Conservation (phyloP, 53 echinoderm and acorn worm species). For the Luidia sarsii region DNA sequence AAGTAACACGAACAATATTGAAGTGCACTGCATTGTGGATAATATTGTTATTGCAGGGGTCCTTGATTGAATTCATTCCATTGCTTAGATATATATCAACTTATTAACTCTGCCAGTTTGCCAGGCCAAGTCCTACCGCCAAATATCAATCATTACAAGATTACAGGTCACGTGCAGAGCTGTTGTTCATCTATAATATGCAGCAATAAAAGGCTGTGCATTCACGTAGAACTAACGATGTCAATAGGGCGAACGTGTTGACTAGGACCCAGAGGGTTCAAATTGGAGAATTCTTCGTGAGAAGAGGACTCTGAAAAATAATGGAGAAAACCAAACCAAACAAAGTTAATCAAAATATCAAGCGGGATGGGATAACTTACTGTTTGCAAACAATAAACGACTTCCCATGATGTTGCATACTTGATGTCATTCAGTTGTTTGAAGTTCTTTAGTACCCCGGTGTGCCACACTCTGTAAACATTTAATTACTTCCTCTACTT, state of each 20-base stretch:
- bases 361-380: constrained; percentile 4
- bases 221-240: constrained; percentile 44
- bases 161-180: constrained; percentile 33
- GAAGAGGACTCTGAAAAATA: neutral
- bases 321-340: constrained; percentile 29
- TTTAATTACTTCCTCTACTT: too few species aligned
- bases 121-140: constrained; percentile 25
- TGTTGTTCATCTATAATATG: constrained; percentile 46
- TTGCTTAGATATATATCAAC: constrained; percentile 45
- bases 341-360: too few species aligned
- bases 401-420: constrained; percentile 27
- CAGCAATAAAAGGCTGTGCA: constrained; percentile 36
- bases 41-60: constrained; percentile 46
- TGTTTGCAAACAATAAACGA: too few species aligned
- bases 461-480: neutral
- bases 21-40: constrained; percentile 45
- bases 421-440: constrained; percentile 37
- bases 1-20: constrained; percentile 51
- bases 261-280: neutral
- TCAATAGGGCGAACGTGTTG: constrained; percentile 41
- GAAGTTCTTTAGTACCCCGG: neutral
- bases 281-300: constrained; percentile 12
- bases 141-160: constrained; percentile 49
- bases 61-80: constrained; percentile 48
- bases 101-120: constrained; percentile 27